These are phyloP conservation scores for Caenorhabditis becei DNA, from an alignment of 2,888 invertebrate species.

Conservation along the genomic window DNA sequence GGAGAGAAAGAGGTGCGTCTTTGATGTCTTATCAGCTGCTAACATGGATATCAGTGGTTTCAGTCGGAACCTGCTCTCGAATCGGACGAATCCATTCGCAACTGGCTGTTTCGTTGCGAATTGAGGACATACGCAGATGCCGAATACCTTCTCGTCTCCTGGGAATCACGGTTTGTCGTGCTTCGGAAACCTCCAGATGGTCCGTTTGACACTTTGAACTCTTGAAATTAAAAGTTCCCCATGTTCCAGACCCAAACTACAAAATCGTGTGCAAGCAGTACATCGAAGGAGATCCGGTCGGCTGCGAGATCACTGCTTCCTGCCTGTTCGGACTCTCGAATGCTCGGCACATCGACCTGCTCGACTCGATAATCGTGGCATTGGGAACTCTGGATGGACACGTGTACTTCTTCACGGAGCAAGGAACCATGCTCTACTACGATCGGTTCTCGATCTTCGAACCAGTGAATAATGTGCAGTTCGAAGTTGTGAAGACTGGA, in stretches of 20 bases:
- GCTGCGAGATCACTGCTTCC: slow-evolving; percentile 53
- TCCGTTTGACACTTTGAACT: not conserved
- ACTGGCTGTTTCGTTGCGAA: slow-evolving; percentile 56
- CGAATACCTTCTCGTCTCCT: slow-evolving; percentile 54
- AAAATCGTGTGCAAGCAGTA: slow-evolving; percentile 59
- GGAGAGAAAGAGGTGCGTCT: slow-evolving; percentile 35
- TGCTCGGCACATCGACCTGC: slow-evolving; percentile 55
- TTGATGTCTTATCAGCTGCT: not conserved
- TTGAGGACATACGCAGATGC: slow-evolving; percentile 49
- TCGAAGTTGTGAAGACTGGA: slow-evolving; percentile 69
- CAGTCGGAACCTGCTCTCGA: slow-evolving; percentile 17
- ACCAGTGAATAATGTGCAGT: slow-evolving; percentile 68
- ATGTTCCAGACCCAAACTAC: slow-evolving; percentile 38
- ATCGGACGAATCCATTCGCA: slow-evolving; percentile 49
- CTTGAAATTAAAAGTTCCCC: not conserved
- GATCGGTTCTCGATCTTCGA: slow-evolving; percentile 71
- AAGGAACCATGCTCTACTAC: slow-evolving; percentile 73
- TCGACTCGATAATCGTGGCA: slow-evolving; percentile 64
- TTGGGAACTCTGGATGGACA: slow-evolving; percentile 64
- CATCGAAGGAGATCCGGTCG: slow-evolving; percentile 49
- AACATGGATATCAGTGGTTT: not conserved
- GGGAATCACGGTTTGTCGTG: slow-evolving; percentile 55
- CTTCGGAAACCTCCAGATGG: slow-evolving; percentile 53
- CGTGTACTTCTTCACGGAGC: slow-evolving; percentile 76
- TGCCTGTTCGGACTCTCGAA: slow-evolving; percentile 64